Evolutionary conservation across 2,888 invertebrate species (phyloP).

Genomic region (Rhopalosiphum nymphaeae): DNA sequence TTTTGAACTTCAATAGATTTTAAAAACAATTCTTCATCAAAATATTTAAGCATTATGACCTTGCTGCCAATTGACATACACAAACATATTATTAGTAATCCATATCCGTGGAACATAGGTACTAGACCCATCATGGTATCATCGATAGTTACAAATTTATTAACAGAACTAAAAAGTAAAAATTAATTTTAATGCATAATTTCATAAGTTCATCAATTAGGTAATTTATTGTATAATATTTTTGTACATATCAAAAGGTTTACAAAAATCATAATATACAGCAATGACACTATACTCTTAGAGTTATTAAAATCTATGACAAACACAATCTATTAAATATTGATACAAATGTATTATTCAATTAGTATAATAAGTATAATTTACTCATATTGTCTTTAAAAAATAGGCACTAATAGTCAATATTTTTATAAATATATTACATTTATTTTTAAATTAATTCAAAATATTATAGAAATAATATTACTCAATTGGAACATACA

Average conservation of each 20-base stretch:
- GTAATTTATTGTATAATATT: background rate
- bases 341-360: background rate
- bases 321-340: background rate
- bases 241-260: background rate
- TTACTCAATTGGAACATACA: background rate
- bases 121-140: constrained; percentile 74
- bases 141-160: background rate
- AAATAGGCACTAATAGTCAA: background rate
- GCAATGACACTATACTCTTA: background rate
- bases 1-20: constrained; percentile 77
- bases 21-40: constrained; percentile 79
- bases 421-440: background rate
- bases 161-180: background rate
- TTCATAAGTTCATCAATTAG: background rate
- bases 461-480: background rate
- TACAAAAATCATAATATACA: background rate
- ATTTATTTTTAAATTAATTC: background rate
- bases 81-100: constrained; percentile 77
- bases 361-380: background rate
- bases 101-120: constrained; percentile 86
- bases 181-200: background rate
- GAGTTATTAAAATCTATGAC: background rate
- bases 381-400: background rate
- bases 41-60: constrained; percentile 79
- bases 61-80: constrained; percentile 75